Percentiles rank a stretch among this genome's conserved stretches.
phyloP scores from a whole-genome alignment of 2,888 invertebrate genomes.

The Pandemis heparana region DNA sequence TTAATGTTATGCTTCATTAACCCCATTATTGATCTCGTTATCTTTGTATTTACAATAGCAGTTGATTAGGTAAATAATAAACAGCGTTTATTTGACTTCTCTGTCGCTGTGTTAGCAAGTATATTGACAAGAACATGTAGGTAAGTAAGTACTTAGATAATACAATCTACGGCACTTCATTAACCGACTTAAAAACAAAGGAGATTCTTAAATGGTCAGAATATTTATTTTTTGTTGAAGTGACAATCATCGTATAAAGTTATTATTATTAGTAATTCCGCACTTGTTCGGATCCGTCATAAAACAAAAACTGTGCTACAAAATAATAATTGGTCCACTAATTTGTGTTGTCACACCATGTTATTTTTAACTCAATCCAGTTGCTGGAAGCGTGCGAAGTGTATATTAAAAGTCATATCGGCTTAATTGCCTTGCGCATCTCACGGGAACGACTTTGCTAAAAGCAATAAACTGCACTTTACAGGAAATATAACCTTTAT shows the following conservation, averaged over 20 bases:
- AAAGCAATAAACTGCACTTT: conserved; percentile 21
- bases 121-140: neutral
- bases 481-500: conserved; percentile 6
- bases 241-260: too few relatives aligned
- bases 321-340: neutral
- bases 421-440: neutral
- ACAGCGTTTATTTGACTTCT: neutral
- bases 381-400: neutral
- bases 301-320: neutral
- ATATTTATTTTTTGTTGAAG: too few relatives aligned
- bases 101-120: neutral
- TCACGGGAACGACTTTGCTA: conserved; percentile 1
- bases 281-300: too few relatives aligned
- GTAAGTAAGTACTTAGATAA: neutral
- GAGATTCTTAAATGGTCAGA: too few relatives aligned
- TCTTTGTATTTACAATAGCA: neutral
- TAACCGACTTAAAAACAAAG: too few relatives aligned
- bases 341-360: neutral
- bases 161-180: neutral
- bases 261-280: too few relatives aligned
- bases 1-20: neutral
- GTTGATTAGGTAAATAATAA: neutral
- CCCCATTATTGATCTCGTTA: neutral
- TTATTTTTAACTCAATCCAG: neutral
- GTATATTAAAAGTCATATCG: neutral